Evolutionary conservation across 37 sponge, comb jelly and placozoan genomes (phyloP).

Genomic region (Spongilla lacustris): DNA sequence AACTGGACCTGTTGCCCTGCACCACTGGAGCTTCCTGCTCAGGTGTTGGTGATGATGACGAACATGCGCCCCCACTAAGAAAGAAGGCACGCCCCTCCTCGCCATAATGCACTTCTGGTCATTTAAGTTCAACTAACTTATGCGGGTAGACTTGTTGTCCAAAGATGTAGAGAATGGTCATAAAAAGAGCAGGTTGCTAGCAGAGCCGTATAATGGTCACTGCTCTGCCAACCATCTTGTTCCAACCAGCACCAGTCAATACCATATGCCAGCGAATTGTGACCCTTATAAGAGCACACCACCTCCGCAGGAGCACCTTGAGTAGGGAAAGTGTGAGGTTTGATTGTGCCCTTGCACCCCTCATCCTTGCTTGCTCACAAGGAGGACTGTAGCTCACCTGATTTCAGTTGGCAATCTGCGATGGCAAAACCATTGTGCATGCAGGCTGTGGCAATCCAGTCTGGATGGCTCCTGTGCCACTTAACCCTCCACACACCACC

Average conservation of each 20-base stretch:
- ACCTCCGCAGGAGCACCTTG: constrained; percentile 5
- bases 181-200: constrained; percentile 90
- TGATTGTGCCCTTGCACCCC: too few species aligned
- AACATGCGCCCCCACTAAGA: background rate
- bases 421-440: constrained; percentile 78
- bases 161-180: constrained; percentile 82
- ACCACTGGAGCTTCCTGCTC: background rate
- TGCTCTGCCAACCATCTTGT: background rate
- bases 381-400: background rate
- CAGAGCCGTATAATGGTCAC: background rate
- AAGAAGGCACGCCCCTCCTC: background rate
- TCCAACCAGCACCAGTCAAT: constrained; percentile 69
- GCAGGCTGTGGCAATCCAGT: constrained; percentile 59
- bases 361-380: background rate
- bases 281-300: constrained; percentile 50
- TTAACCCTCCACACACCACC: constrained; percentile 96
- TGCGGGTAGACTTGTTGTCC: constrained; percentile 32
- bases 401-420: constrained; percentile 16
- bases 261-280: constrained; percentile 81
- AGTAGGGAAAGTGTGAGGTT: background rate
- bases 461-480: constrained; percentile 58
- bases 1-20: background rate
- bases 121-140: background rate
- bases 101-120: background rate
- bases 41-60: background rate